Percentiles rank a stretch among this genome's conserved stretches.
These are phyloP conservation scores for Hystrix cristata DNA, from an alignment of 2,113 vertebrate genomes.

Conservation along the genomic window DNA sequence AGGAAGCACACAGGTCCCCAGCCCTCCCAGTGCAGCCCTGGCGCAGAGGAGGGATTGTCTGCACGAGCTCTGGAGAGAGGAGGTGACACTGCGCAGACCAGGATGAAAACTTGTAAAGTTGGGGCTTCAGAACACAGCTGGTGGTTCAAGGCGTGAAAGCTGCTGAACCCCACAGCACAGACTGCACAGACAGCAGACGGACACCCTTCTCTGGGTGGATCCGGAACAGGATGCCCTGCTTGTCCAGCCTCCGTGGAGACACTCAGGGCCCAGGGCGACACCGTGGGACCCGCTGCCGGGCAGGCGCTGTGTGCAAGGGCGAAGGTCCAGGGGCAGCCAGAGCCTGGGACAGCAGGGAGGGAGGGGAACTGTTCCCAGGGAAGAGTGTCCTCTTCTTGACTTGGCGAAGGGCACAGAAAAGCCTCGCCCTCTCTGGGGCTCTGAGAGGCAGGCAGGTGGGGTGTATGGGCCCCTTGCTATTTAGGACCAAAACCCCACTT, in stretches of 20 bases:
- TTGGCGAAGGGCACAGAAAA: neutral
- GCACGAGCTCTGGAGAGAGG: neutral
- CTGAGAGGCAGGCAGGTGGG: neutral
- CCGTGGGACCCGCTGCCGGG: neutral
- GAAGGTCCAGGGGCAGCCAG: neutral
- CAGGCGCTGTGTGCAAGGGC: neutral
- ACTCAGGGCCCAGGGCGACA: neutral
- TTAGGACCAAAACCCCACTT: neutral
- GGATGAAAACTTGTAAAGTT: neutral
- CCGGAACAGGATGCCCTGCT: neutral
- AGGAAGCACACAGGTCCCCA: neutral
- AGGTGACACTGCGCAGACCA: neutral
- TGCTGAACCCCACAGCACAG: neutral
- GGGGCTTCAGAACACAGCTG: neutral
- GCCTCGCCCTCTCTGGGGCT: fast-evolving
- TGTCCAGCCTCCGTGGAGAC: too few species aligned
- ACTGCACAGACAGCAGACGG: neutral
- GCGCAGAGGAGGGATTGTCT: neutral
- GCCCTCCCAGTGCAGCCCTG: neutral
- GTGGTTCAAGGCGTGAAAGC: neutral
- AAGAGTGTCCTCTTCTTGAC: neutral
- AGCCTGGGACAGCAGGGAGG: neutral
- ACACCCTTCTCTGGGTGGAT: neutral
- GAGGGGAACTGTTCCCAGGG: neutral
- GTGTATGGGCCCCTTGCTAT: too few species aligned